A percentile compares a stretch with the other conserved stretches of the same genome.
phyloP scores from a whole-genome alignment of 2,797 vertebrate genomes.

The Triplophysa yarkandensis region DNA sequence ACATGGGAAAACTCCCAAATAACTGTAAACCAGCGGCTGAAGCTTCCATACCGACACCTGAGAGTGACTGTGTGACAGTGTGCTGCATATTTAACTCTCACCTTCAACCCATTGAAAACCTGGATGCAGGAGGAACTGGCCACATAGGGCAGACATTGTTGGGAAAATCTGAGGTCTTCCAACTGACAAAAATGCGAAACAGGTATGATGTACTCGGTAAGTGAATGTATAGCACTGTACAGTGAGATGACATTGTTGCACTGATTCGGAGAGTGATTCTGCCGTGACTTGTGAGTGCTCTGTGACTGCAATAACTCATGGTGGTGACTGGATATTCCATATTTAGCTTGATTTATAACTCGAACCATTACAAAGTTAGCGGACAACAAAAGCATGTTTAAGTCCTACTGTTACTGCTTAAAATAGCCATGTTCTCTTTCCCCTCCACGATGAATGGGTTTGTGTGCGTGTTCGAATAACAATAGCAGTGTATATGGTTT shows the following conservation, averaged over 20 bases:
- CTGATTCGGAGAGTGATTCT: constrained; percentile 57
- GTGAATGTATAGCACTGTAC: constrained; percentile 35
- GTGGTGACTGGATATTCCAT: constrained; percentile 29
- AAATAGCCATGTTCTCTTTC: constrained; percentile 48
- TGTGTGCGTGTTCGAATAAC: constrained; percentile 28
- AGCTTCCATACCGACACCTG: constrained; percentile 1
- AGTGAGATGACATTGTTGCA: constrained; percentile 58
- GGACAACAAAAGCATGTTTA: constrained; percentile 57
- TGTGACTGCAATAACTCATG: constrained; percentile 28
- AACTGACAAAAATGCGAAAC: constrained; percentile 22
- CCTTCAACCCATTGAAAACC: constrained; percentile 24
- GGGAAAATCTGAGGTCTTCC: constrained; percentile 33
- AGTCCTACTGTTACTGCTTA: constrained; percentile 53
- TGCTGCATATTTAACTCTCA: constrained; percentile 36
- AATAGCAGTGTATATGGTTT: background rate
- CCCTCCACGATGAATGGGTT: constrained; percentile 50
- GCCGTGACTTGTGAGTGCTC: constrained; percentile 22
- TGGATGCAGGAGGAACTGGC: background rate
- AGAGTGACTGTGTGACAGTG: background rate
- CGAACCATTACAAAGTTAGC: constrained; percentile 51
- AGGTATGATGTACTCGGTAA: constrained; percentile 43
- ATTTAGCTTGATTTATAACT: constrained; percentile 26
- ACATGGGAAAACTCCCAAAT: constrained; percentile 28
- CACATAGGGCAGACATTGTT: constrained; percentile 12
- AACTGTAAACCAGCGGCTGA: constrained; percentile 9